Percentiles rank a stretch among this genome's conserved stretches.
Conservation (phyloP, 2,113 vertebrate species). For the Menura novaehollandiae region DNA sequence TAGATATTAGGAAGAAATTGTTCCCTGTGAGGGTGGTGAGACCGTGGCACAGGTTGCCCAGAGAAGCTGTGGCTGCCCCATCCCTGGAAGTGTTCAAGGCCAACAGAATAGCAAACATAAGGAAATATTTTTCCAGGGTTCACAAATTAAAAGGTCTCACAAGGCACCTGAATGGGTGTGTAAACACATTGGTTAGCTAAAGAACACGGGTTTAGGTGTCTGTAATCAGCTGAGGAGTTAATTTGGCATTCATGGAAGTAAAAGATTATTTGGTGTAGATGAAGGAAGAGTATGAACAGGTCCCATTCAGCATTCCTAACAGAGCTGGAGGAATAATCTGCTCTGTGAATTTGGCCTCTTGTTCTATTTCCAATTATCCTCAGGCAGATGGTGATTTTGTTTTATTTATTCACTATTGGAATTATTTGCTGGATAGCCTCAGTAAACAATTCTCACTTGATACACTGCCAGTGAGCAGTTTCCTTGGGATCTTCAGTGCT, state of each 20-base stretch:
- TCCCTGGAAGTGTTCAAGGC: neutral
- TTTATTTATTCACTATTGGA: neutral
- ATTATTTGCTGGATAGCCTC: constrained; percentile 1
- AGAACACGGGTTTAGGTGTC: neutral
- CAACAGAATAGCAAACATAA: neutral
- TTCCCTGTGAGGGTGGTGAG: neutral
- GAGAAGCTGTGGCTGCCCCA: neutral
- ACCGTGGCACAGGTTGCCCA: neutral
- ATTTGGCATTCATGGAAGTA: neutral
- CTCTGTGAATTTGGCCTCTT: neutral
- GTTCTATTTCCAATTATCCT: neutral
- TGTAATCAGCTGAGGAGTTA: neutral
- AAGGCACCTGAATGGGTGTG: neutral
- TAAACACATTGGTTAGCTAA: neutral
- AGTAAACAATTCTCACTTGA: neutral
- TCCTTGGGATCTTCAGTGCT: neutral
- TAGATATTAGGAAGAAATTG: neutral
- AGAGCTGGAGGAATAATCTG: neutral
- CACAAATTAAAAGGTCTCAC: neutral
- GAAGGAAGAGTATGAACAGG: neutral
- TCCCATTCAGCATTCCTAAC: neutral
- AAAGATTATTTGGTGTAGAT: neutral
- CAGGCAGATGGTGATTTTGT: constrained; percentile 19
- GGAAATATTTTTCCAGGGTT: neutral
- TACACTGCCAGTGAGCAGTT: neutral